Base-by-base conservation (phyloP, 2,888 invertebrate genomes). In the Epinotia nisella region DNA sequence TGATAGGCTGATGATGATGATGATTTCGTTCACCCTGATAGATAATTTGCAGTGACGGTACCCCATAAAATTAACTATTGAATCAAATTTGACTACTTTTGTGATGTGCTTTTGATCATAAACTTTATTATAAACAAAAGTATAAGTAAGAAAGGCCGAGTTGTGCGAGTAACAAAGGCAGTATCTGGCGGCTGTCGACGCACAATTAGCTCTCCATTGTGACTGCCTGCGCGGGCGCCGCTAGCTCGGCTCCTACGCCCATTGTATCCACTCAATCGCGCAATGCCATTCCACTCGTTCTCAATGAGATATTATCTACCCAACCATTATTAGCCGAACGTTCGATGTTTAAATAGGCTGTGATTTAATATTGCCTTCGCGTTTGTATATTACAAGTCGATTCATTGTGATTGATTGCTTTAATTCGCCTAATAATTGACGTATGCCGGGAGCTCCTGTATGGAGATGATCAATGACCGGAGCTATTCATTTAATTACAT, bases 151-250 rank as follows among this genome's bases (percentile, higher is more conserved):
- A 79, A 82, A 81, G 81, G 81, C 80, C 79, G 83, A 78, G 79
- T 77, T 61, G 62, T 64, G 61, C 60, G 75, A 79, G 81, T 83
- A 87, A 87, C 87, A 87, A 87, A 84, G 82, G 82, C 65, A 82
- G 86, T 86, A 82, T 86, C 85, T 83, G 84, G 82, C 81, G 74
- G 70, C 86, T 92, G 92, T 93, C 92, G 89, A 87, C 91, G 90
- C 86, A 92, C 91, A 93, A 93, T 93, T 92, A 93, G 90, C 88
- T 78, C 79, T 82, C 88, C 85, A 92, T 93, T 91, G 91, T 91
- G 82, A 75, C 10, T 5, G 62, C 77, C 77, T 79, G 89, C 86
- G 88, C 87, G 86, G 85, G 87, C 87, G 87, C 88, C 82, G 79
- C 89, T 90, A 86, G 87, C 87, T 88, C 19, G 15, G 88, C 92